These are phyloP conservation scores for Betta splendens DNA, from an alignment of 2,797 vertebrate species.

Conservation along the genomic window DNA sequence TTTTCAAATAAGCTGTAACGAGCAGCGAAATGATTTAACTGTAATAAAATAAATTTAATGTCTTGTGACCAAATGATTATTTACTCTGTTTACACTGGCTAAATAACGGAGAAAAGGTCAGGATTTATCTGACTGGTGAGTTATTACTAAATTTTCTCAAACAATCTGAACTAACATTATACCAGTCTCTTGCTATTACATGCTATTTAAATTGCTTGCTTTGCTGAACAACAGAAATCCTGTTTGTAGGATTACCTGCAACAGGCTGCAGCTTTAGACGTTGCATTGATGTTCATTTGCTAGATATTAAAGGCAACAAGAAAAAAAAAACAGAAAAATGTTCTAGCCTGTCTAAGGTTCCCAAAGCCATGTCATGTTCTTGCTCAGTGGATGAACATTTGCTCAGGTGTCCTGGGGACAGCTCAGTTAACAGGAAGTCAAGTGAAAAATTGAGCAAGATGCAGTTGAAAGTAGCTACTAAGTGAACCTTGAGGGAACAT, in stretches of 20 bases:
- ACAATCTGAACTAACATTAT: neutral
- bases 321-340: neutral
- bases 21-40: neutral
- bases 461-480: neutral
- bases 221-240: neutral
- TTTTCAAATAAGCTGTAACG: constrained; percentile 12
- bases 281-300: neutral
- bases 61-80: constrained; percentile 1
- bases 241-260: too few species aligned
- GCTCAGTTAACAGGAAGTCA: constrained; percentile 1
- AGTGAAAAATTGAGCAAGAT: neutral
- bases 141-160: too few species aligned
- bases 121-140: neutral
- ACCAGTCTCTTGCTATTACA: neutral
- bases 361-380: neutral
- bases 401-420: neutral
- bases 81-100: neutral
- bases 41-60: constrained; percentile 11
- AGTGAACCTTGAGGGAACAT: neutral
- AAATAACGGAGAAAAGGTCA: neutral
- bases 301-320: neutral
- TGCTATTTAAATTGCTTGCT: neutral
- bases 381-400: too few species aligned
- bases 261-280: neutral
- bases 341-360: too few species aligned